Percentiles rank a stretch among this genome's conserved stretches.
Conservation (phyloP, 2,888 invertebrate species). For the Hyalella azteca region DNA sequence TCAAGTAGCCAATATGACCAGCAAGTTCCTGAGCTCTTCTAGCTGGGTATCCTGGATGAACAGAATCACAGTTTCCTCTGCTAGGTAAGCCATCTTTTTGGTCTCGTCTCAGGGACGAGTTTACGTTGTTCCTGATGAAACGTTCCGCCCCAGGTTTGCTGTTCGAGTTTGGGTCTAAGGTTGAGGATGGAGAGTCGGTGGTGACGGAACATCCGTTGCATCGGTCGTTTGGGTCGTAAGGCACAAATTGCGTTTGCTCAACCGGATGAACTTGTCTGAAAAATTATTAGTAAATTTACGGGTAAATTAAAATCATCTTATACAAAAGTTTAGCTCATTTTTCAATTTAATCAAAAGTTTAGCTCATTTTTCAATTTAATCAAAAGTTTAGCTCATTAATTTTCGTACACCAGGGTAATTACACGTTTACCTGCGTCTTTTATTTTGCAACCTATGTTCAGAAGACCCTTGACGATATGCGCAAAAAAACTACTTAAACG, state of each 20-base stretch:
- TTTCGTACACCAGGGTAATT: no score
- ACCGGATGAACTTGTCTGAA: slow-evolving; percentile 16
- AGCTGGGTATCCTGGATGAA: background rate
- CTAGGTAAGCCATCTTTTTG: background rate
- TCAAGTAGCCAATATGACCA: slow-evolving; percentile 18
- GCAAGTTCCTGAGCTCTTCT: background rate
- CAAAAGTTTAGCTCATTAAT: no score
- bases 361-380: no score
- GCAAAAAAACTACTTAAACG: no score
- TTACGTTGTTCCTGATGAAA: background rate
- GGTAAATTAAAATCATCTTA: no score
- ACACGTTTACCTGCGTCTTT: no score
- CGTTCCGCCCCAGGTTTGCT: slow-evolving; percentile 13
- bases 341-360: no score
- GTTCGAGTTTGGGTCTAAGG: slow-evolving; percentile 32
- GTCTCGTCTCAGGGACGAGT: background rate
- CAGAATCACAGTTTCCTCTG: background rate
- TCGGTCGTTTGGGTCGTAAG: slow-evolving; percentile 10
- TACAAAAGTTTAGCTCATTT: no score
- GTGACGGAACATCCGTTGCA: background rate
- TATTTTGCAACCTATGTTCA: no score
- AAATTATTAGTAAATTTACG: no score
- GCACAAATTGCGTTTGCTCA: slow-evolving; percentile 5
- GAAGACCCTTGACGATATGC: no score
- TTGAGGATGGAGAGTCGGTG: background rate